Evolutionary conservation across 1,140 invertebrate species (phyloP).

Genomic region (Grapholita molesta): DNA sequence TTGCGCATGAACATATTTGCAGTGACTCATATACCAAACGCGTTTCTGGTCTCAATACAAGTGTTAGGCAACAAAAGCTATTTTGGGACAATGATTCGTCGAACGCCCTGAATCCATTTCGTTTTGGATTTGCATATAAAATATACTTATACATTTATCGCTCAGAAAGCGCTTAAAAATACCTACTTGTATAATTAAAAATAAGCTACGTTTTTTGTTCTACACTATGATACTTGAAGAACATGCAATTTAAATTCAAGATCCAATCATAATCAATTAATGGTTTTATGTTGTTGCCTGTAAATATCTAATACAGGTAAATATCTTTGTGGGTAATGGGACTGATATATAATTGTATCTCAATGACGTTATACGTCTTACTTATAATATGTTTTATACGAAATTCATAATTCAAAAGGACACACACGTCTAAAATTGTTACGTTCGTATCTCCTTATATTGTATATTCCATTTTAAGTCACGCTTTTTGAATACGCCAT

Average conservation of each 20-base stretch:
- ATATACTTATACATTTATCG: too few relatives aligned
- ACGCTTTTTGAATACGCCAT: neutral
- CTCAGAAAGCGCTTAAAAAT: too few relatives aligned
- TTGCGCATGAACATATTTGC: slow-evolving; percentile 1
- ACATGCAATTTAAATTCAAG: too few relatives aligned
- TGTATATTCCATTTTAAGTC: neutral
- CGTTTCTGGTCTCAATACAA: slow-evolving; percentile 13
- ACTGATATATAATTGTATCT: slow-evolving; percentile 18
- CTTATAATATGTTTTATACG: neutral
- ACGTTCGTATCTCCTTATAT: neutral
- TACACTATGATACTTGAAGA: too few relatives aligned
- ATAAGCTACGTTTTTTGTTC: too few relatives aligned
- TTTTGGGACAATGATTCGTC: slow-evolving; percentile 9
- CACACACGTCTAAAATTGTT: neutral
- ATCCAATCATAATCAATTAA: too few relatives aligned
- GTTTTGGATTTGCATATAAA: neutral
- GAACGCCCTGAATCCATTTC: slow-evolving; percentile 5
- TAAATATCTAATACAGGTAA: too few relatives aligned
- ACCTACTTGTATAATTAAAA: too few relatives aligned
- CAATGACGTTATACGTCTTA: neutral
- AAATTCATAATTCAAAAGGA: neutral
- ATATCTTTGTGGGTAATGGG: too few relatives aligned
- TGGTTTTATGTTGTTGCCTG: too few relatives aligned
- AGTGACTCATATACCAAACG: neutral
- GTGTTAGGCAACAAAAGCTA: slow-evolving; percentile 9